A percentile compares a stretch with the other conserved stretches of the same genome.
Conservation (phyloP, 2,888 invertebrate species). For the Galeruca laticollis region DNA sequence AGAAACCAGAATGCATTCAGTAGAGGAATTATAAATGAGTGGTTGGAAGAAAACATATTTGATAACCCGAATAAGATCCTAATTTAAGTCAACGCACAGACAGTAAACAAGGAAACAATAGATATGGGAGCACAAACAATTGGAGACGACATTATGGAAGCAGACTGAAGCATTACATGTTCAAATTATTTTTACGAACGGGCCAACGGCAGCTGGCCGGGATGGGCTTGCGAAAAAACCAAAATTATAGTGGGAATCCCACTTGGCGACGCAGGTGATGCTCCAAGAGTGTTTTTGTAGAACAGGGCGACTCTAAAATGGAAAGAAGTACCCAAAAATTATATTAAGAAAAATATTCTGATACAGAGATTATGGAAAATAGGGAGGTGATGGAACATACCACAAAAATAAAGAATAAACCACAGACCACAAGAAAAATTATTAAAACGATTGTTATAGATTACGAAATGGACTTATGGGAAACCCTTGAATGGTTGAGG, state of each 20-base stretch:
- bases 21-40: not conserved
- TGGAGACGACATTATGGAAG: not conserved
- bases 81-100: not conserved
- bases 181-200: not conserved
- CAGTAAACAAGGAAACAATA: not conserved
- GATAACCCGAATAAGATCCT: not conserved
- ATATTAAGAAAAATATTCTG: not conserved
- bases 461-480: not conserved
- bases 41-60: not conserved
- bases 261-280: not conserved
- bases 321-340: not conserved
- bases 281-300: not conserved
- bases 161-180: not conserved
- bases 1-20: not conserved
- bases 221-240: not conserved
- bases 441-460: not conserved
- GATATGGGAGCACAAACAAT: not conserved
- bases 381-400: not conserved
- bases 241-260: slow-evolving; percentile 5
- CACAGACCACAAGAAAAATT: not conserved
- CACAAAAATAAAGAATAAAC: not conserved
- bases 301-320: not conserved
- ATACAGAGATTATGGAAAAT: not conserved
- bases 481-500: not conserved
- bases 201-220: not conserved